These are phyloP conservation scores for Papilio gigon DNA, from an alignment of 2,888 invertebrate species.

Conservation along the genomic window DNA sequence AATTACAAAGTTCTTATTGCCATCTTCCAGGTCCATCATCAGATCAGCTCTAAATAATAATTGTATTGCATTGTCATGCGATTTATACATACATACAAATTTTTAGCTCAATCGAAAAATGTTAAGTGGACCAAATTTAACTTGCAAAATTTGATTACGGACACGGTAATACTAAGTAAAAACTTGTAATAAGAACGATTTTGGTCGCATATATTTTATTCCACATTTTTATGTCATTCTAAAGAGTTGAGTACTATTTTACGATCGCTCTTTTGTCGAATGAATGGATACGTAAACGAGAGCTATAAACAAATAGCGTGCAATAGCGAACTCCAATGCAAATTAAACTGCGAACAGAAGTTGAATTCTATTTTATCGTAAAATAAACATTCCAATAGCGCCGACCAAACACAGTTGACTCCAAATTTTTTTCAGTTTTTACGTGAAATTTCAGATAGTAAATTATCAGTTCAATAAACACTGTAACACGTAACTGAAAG, in stretches of 20 bases:
- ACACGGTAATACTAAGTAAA: too few relatives aligned
- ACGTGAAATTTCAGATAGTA: not conserved
- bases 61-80: too few relatives aligned
- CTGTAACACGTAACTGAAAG: not conserved
- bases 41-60: too few relatives aligned
- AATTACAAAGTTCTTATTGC: too few relatives aligned
- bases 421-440: not conserved
- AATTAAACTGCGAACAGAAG: constrained; percentile 6
- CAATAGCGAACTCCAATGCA: not conserved
- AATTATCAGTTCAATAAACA: not conserved
- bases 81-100: too few relatives aligned
- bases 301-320: constrained; percentile 11
- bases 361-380: constrained; percentile 17
- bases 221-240: not conserved
- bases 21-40: too few relatives aligned
- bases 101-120: too few relatives aligned
- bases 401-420: not conserved
- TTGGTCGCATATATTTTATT: not conserved
- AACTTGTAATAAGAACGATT: too few relatives aligned
- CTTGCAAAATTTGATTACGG: too few relatives aligned
- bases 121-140: too few relatives aligned
- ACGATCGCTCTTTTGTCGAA: constrained; percentile 3
- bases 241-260: too few relatives aligned
- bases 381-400: constrained; percentile 2
- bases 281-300: constrained; percentile 1